Base-by-base conservation (phyloP, 2,888 invertebrate genomes). In the Andrena fulva region DNA sequence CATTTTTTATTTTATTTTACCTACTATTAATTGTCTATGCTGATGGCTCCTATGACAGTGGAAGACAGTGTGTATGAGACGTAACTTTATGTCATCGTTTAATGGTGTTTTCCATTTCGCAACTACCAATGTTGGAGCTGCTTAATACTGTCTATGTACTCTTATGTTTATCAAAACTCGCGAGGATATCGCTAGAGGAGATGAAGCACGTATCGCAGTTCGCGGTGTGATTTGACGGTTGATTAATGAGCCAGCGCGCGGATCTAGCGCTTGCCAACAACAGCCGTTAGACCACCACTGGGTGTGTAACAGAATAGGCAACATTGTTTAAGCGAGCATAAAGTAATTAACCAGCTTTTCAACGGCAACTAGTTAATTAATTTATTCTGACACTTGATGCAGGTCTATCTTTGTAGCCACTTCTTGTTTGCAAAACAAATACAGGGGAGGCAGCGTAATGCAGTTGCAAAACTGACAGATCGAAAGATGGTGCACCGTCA, bases 191-290 rank as follows among this genome's bases (percentile, higher is more conserved):
- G 27, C 31, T 48, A n/a, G 73, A 27, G 66, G 33, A 66, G 74
- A 74, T 60, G 77, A 77, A 77, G 66, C 48, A 50, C 56, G 20
- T 52, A 77, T 74, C 59, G 35, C 35, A 10, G 27, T 50, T 74
- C 59, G 50, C 60, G 33, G 66, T 60, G 50, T 66, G 56, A 74
- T 67, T 66, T 77, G 75, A 60, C 59, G 66, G 50, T 74, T 77
- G 77, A 77, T 77, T 77, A 77, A 77, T 77, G 77, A 74, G 50
- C 35, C 12, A 42, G 74, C 29, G 20, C 42, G 24, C 64, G 64
- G 42, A 59, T 74, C 59, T 60, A 66, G 20, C 74, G 74, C 59
- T 77, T 50, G 66, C 77, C 27, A 48, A 72, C 77, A 64, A 72
- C 64, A 56, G 64, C 72, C 56, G 64, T 77, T 64, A 59, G 77